Percentiles rank a stretch among this genome's conserved stretches.
Evolutionary conservation across 2,888 invertebrate genomes (phyloP).

Genomic region (Zaprionus obscuricornis): DNA sequence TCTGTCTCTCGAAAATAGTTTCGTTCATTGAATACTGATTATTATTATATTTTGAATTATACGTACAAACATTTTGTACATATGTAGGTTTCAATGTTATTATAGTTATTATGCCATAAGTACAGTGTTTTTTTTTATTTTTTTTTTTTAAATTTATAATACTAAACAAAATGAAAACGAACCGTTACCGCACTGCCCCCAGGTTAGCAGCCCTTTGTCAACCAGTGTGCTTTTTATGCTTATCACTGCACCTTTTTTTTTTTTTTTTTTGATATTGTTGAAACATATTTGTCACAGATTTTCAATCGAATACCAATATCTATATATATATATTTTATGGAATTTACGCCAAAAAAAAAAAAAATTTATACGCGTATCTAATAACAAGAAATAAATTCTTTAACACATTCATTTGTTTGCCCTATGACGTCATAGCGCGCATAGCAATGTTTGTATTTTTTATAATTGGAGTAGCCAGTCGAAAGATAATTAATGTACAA

Average conservation of each 20-base stretch:
- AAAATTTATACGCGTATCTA: conserved; percentile 4
- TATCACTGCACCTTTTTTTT: conserved; percentile 34
- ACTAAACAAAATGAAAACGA: too few species aligned
- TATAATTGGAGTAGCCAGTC: conserved; percentile 30
- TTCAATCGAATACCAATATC: conserved; percentile 16
- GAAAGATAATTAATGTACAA: conserved; percentile 35
- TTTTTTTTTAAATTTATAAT: conserved; percentile 13
- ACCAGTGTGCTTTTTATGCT: background rate
- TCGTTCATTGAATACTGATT: too few species aligned
- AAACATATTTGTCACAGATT: conserved; percentile 29
- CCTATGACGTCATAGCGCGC: conserved; percentile 40
- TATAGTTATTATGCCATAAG: conserved; percentile 14
- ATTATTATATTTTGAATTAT: too few species aligned
- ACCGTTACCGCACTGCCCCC: background rate
- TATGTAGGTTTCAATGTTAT: conserved; percentile 17
- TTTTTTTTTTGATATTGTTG: too few species aligned
- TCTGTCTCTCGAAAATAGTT: too few species aligned
- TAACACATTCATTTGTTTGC: conserved; percentile 24
- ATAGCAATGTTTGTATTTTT: conserved; percentile 14
- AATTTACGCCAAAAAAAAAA: conserved; percentile 7
- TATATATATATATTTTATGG: background rate
- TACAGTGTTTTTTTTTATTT: background rate
- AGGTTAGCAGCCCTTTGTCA: background rate
- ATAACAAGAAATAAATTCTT: conserved; percentile 18
- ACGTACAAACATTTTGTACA: too few species aligned